A percentile compares a stretch with the other conserved stretches of the same genome.
phyloP scores from a whole-genome alignment of 2,113 vertebrate genomes.

The Scopus umbretta region DNA sequence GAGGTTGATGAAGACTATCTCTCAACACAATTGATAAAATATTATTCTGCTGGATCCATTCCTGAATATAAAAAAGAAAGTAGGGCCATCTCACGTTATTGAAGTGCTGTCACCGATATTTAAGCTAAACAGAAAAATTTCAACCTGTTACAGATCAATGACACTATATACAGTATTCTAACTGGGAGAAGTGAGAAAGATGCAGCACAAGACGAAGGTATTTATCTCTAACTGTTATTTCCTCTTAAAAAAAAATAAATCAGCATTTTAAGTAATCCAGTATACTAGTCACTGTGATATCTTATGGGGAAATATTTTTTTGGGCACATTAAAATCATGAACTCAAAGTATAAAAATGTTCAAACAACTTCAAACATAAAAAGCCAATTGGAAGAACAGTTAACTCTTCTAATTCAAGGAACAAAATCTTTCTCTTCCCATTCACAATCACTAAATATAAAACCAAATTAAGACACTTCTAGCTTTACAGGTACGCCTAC shows the following conservation, averaged over 20 bases:
- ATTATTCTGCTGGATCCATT: slow-evolving; percentile 99
- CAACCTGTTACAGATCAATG: neutral
- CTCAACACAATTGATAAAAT: slow-evolving; percentile 96
- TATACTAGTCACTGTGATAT: neutral
- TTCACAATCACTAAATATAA: neutral
- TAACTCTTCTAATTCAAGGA: neutral
- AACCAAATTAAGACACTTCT: neutral
- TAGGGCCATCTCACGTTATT: slow-evolving; percentile 25
- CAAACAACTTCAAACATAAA: neutral
- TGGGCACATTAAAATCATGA: neutral
- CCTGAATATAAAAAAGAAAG: slow-evolving; percentile 74
- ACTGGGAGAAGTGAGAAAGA: neutral
- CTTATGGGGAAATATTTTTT: neutral
- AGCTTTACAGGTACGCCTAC: neutral
- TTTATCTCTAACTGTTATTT: neutral
- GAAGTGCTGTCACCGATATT: neutral
- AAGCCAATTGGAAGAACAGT: neutral
- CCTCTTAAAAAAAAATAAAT: neutral
- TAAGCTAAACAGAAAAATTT: neutral
- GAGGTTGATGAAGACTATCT: slow-evolving; percentile 98
- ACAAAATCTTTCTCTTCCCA: neutral
- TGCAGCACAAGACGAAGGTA: neutral
- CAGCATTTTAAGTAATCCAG: neutral
- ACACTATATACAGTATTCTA: neutral
- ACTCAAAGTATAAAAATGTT: neutral